Conservation (phyloP, 1,140 invertebrate species). For the Pentalonia nigronervosa region DNA sequence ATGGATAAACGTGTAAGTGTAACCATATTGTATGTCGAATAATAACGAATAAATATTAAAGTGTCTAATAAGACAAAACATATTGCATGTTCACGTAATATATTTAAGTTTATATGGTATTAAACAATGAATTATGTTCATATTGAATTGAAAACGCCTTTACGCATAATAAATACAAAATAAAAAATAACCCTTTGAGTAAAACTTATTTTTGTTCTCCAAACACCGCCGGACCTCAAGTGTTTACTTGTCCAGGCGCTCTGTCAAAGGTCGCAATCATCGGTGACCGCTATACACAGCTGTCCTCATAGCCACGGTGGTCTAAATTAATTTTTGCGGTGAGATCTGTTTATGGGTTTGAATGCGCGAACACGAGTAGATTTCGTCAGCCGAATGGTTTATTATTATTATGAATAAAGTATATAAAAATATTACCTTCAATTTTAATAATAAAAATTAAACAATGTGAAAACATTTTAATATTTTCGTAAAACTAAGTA, state of each 20-base stretch:
- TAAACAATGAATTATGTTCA: not conserved
- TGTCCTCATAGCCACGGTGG: not conserved
- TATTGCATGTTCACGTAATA: not conserved
- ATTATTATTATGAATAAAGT: not conserved
- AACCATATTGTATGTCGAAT: not conserved
- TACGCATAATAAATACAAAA: too few relatives aligned
- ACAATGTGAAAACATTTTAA: not conserved
- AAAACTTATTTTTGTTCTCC: not conserved
- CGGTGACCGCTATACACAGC: not conserved
- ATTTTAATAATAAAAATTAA: not conserved
- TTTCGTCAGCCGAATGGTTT: not conserved
- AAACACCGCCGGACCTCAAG: too few relatives aligned
- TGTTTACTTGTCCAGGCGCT: not conserved
- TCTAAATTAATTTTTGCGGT: constrained; percentile 4
- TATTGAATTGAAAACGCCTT: not conserved
- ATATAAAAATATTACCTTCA: not conserved
- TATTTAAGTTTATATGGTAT: not conserved
- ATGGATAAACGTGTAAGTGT: too few relatives aligned
- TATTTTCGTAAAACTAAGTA: not conserved
- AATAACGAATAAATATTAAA: not conserved
- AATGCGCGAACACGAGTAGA: not conserved
- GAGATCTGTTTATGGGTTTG: not conserved
- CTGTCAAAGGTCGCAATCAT: not conserved
- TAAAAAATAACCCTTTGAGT: too few relatives aligned
- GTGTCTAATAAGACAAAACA: not conserved